These are phyloP conservation scores for Calyptomena viridis DNA, from an alignment of 2,113 vertebrate species.

Conservation along the genomic window DNA sequence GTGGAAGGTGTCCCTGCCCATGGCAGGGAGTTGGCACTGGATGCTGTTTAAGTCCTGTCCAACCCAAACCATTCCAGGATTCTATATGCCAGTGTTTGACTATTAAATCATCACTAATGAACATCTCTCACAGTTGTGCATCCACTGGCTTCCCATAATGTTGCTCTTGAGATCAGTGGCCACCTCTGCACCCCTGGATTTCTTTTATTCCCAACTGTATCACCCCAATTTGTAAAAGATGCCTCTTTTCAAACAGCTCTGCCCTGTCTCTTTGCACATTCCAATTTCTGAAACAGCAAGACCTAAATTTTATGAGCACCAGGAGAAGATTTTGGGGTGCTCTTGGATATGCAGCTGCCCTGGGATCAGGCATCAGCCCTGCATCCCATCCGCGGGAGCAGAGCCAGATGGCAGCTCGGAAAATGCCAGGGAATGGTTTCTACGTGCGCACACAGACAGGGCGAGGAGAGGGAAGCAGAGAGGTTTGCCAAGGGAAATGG, in stretches of 20 bases:
- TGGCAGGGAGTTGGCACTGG: neutral
- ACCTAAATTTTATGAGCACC: neutral
- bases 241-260: neutral
- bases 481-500: neutral
- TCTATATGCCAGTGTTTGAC: neutral
- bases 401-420: neutral
- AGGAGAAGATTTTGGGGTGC: neutral
- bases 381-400: neutral
- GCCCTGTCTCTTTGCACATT: neutral
- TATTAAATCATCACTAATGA: neutral
- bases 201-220: rapidly evolving
- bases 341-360: neutral
- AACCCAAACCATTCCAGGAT: neutral
- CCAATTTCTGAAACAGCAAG: neutral
- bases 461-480: neutral
- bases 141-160: neutral
- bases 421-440: neutral
- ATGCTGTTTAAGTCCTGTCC: neutral
- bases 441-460: rapidly evolving
- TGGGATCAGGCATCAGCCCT: rapidly evolving
- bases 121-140: neutral
- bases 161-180: neutral
- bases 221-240: neutral
- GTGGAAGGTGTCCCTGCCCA: neutral
- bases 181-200: neutral